phyloP scores from a whole-genome alignment of 2,888 invertebrate species.

The Spilarctia lutea region DNA sequence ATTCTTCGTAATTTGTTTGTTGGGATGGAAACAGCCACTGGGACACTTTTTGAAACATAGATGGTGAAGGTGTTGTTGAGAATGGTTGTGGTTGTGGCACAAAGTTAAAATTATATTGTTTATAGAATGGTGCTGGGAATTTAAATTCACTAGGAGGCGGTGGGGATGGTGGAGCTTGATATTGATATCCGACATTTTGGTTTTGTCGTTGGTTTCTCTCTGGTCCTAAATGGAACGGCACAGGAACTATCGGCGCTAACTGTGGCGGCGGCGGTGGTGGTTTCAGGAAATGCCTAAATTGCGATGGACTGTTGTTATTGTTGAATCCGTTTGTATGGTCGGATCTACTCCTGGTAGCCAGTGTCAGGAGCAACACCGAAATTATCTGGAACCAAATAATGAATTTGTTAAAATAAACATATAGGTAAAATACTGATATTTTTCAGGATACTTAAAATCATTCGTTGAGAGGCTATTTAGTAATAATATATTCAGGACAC shows the following conservation, averaged over 20 bases:
- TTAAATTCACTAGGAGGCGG: constrained; percentile 72
- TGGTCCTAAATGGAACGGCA: constrained; percentile 75
- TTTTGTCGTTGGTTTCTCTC: constrained; percentile 73
- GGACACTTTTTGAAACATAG: constrained; percentile 87
- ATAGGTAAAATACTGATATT: background rate
- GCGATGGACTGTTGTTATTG: constrained; percentile 64
- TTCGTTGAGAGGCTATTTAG: background rate
- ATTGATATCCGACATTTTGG: constrained; percentile 69
- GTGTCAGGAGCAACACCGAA: constrained; percentile 66
- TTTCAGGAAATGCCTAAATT: constrained; percentile 75
- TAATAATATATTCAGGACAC: background rate
- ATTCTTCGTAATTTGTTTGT: constrained; percentile 65
- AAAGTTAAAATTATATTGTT: constrained; percentile 81
- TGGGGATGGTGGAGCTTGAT: constrained; percentile 58
- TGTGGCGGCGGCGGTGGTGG: constrained; percentile 81
- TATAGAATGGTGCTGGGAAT: constrained; percentile 81
- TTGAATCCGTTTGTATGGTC: constrained; percentile 66
- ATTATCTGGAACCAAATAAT: constrained; percentile 70
- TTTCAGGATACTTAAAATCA: background rate
- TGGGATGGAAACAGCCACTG: constrained; percentile 88
- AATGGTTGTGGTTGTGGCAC: constrained; percentile 80
- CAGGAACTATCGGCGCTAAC: constrained; percentile 68
- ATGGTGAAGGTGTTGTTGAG: constrained; percentile 77
- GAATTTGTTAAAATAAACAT: background rate
- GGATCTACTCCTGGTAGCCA: constrained; percentile 65